These are phyloP conservation scores for Nemotelus nigrinus DNA, from an alignment of 2,888 invertebrate species.

Conservation along the genomic window DNA sequence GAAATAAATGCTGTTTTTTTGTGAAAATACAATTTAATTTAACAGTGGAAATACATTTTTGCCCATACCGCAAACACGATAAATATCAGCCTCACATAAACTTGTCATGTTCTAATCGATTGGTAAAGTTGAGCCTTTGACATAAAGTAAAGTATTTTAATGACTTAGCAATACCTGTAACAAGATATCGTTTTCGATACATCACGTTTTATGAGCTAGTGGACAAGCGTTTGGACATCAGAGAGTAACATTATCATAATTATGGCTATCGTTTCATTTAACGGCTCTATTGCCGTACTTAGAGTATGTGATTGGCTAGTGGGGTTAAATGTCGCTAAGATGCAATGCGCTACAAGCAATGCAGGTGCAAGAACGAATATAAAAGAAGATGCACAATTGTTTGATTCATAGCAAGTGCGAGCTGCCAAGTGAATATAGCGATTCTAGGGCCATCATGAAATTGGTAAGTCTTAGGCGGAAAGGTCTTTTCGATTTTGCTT, in stretches of 20 bases:
- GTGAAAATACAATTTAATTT: too few species aligned
- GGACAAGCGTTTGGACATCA: conserved; percentile 4
- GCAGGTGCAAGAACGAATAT: not conserved
- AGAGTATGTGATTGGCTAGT: conserved; percentile 2
- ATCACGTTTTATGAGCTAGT: not conserved
- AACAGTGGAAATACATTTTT: too few species aligned
- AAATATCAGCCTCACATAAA: too few species aligned
- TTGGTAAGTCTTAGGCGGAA: conserved; percentile 25
- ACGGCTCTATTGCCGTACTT: not conserved
- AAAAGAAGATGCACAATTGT: conserved; percentile 36
- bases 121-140: too few species aligned
- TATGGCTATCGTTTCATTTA: not conserved
- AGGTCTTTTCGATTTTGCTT: not conserved
- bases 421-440: not conserved
- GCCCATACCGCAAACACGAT: too few species aligned
- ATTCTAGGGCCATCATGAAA: conserved; percentile 15
- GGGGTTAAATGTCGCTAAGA: conserved; percentile 24
- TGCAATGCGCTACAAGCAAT: too few species aligned
- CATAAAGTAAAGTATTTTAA: not conserved
- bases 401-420: not conserved
- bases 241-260: not conserved
- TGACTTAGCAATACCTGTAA: not conserved
- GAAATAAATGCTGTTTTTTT: too few species aligned
- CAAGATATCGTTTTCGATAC: not conserved
- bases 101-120: too few species aligned